phyloP scores from a whole-genome alignment of 1,140 invertebrate species.

The Chlorops oryzae region DNA sequence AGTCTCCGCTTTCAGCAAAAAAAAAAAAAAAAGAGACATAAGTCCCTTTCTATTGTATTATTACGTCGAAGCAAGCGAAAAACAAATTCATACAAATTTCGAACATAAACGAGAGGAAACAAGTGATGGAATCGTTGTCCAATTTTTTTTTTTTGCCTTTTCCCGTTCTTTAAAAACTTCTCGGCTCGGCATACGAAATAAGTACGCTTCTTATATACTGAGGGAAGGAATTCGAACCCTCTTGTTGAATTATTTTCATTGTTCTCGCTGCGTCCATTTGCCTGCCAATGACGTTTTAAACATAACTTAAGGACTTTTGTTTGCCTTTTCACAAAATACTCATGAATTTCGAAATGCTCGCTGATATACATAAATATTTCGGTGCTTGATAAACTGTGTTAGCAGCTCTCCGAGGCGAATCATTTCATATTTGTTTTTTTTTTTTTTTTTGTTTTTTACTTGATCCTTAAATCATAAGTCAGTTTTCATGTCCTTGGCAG shows the following conservation, averaged over 20 bases:
- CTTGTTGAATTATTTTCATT: neutral
- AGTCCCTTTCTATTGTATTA: too few relatives aligned
- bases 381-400: too few relatives aligned
- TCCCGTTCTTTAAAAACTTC: too few relatives aligned
- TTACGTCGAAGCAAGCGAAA: too few relatives aligned
- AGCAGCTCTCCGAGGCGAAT: too few relatives aligned
- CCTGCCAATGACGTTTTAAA: slow-evolving; percentile 30
- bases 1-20: slow-evolving; percentile 30
- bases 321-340: slow-evolving; percentile 44
- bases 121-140: slow-evolving; percentile 48
- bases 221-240: too few relatives aligned
- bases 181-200: neutral
- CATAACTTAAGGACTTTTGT: slow-evolving; percentile 48
- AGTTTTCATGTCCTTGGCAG: slow-evolving; percentile 26
- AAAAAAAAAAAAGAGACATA: neutral
- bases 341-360: too few relatives aligned
- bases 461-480: slow-evolving; percentile 13
- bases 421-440: neutral
- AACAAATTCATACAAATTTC: too few relatives aligned
- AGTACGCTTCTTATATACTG: too few relatives aligned
- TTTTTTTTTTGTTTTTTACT: neutral
- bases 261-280: slow-evolving; percentile 16
- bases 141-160: slow-evolving; percentile 24
- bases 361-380: too few relatives aligned
- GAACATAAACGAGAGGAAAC: slow-evolving; percentile 36